Evolutionary conservation across 2,113 vertebrate genomes (phyloP), one percentile per base, ranked within the genome.

Genomic region (Psittacara wagleri): DNA sequence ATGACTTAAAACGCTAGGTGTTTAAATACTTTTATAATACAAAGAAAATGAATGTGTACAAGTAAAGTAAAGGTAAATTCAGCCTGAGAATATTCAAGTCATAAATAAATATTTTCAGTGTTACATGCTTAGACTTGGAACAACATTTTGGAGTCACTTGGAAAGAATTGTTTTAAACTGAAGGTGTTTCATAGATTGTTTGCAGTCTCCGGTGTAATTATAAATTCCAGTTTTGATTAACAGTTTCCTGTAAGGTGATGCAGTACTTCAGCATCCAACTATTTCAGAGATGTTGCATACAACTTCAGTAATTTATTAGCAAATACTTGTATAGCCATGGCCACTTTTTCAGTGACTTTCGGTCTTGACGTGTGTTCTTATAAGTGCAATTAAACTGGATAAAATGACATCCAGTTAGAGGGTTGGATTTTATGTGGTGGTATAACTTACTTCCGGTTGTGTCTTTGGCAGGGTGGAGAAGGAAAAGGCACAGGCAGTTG

Each of bases 401-500:
- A 35, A 85, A 88, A 52, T 23, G 22, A 72, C 68, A 64, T 78
- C 33, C 18, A 68, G 17, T 84, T 78, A 35, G 70, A 39, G 33
- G 41, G 20, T 17, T 89, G 67, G 35, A 6, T 66, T 86, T 93
- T 61, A 7, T 17, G 29, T 52, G 66, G 17, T 81, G 82, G 7
- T 73, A 6, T 96, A 88, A 97, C 84, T 91, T 82, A 31, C 9
- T 94, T 55, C 94, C 1, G 83, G 29, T 97, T 97, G 74, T 97
- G 82, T 96, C 95, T 96, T 95, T 95, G 92, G 17, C 98, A 99
- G 99, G 97, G 95, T 99, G 97, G 99, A 99, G 97, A 99, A 99
- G 94, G 99, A 99, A 97, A 99, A 99, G 98, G 98, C 98, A 17
- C 99, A 99, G 95, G 99, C 99, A 74, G 95, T 98, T 54, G 99